Evolutionary conservation across 1,140 invertebrate genomes (phyloP), one percentile per base, ranked within the genome.

Genomic region (Ylistrum balloti): DNA sequence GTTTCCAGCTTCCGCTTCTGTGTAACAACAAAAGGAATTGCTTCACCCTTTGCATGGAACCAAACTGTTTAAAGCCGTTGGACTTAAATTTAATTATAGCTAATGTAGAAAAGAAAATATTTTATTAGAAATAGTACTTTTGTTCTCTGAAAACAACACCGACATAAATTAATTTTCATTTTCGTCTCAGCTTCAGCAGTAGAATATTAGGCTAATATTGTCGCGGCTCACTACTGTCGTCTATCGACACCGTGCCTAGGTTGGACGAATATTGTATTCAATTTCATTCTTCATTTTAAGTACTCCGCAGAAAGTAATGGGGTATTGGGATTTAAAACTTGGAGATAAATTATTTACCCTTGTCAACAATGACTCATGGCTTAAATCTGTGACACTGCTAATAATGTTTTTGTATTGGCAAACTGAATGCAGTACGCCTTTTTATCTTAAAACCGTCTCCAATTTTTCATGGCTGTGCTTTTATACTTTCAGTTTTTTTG

Each of bases 1-100:
- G 56, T 28, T n/a, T 28, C 56, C 56, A 74, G 56, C 56, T 74
- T 74, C 56, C 56, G 56, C 56, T 74, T 74, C 56, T 74, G 56
- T 74, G 9, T n/a, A 74, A 74, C 28, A 74, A 74, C 56, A 28
- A 74, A 28, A 74, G 56, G n/a, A 74, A 74, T 74, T n/a, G 28
- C 28, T n/a, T 7, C 5, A 74, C 28, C 11, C 15, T 74, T 28
- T 74, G 56, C 56, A 28, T 28, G 56, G n/a, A n/a, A 74, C 28
- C 56, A 9, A 28, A 28, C 22, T 28, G 17, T 28, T 74, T 74
- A 9, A 74, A 17, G 3, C 0, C 22, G 56, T 45, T 9, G 9
- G 41, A 15, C 20, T 45, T 45, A 13, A 17, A 15, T 9, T 45
- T 45, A 17, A 9, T 15, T 9, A 45, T 15, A 45, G 20, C 41